Conservation (phyloP, 2,888 invertebrate genomes). For the Lamellibrachia columna region DNA sequence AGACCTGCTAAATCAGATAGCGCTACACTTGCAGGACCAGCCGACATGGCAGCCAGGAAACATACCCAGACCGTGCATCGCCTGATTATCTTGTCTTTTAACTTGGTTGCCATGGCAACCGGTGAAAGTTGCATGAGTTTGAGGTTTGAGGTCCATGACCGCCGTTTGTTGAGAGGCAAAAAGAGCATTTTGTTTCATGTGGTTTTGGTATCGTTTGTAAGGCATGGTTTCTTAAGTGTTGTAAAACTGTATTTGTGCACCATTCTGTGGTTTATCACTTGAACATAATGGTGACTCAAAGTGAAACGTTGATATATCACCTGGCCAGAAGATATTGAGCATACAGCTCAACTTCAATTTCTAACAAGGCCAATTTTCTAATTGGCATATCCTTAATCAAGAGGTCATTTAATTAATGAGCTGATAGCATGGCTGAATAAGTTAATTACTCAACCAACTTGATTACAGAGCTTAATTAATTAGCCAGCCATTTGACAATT, state of each 20-base stretch:
- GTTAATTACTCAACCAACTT: background rate
- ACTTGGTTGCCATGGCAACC: background rate
- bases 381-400: background rate
- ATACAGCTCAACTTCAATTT: background rate
- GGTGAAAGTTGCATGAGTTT: background rate
- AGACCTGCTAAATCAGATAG: conserved; percentile 3
- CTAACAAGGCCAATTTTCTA: background rate
- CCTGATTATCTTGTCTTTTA: background rate
- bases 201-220: background rate
- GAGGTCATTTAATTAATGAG: background rate
- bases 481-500: background rate
- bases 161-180: background rate
- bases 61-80: background rate
- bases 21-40: background rate
- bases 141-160: background rate
- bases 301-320: background rate
- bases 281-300: background rate
- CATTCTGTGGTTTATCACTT: background rate
- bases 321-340: background rate
- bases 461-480: background rate
- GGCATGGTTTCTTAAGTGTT: background rate
- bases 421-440: background rate
- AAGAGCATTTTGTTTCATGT: background rate
- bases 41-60: background rate
- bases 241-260: background rate